A percentile compares a stretch with the other conserved stretches of the same genome.
phyloP scores from a whole-genome alignment of 2,888 invertebrate genomes.

The Lordiphosa fenestrarum region DNA sequence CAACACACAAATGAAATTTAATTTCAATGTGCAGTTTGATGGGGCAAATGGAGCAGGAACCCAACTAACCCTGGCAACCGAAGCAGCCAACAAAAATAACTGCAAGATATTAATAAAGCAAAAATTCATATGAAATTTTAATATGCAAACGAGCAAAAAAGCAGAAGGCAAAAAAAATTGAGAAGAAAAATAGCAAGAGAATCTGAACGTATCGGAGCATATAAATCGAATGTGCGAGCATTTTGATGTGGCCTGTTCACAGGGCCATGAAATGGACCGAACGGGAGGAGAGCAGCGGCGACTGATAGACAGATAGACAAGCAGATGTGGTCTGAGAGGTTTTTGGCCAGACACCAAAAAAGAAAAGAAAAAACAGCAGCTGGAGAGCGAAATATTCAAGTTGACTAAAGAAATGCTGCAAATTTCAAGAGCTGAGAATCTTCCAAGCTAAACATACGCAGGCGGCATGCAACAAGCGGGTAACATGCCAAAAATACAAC shows the following conservation, averaged over 20 bases:
- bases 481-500: constrained; percentile 59
- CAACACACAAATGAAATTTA: constrained; percentile 58
- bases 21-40: constrained; percentile 67
- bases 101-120: constrained; percentile 75
- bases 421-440: constrained; percentile 7
- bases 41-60: constrained; percentile 67
- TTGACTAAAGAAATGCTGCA: constrained; percentile 10
- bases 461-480: constrained; percentile 23
- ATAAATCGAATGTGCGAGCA: constrained; percentile 51
- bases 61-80: constrained; percentile 53
- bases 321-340: constrained; percentile 32
- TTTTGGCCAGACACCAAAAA: constrained; percentile 45
- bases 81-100: constrained; percentile 59
- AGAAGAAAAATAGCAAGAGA: constrained; percentile 37
- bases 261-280: constrained; percentile 14
- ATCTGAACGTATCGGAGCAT: constrained; percentile 57
- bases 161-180: constrained; percentile 46
- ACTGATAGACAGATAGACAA: constrained; percentile 6
- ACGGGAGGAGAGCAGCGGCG: constrained; percentile 5
- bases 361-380: constrained; percentile 5
- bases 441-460: constrained; percentile 60
- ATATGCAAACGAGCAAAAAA: constrained; percentile 67
- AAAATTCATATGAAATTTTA: constrained; percentile 74
- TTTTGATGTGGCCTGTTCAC: constrained; percentile 10
- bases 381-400: constrained; percentile 4